Percentiles rank a stretch among this genome's conserved stretches.
These are phyloP conservation scores for Arctopsyche grandis DNA, from an alignment of 1,140 invertebrate species.

Conservation along the genomic window DNA sequence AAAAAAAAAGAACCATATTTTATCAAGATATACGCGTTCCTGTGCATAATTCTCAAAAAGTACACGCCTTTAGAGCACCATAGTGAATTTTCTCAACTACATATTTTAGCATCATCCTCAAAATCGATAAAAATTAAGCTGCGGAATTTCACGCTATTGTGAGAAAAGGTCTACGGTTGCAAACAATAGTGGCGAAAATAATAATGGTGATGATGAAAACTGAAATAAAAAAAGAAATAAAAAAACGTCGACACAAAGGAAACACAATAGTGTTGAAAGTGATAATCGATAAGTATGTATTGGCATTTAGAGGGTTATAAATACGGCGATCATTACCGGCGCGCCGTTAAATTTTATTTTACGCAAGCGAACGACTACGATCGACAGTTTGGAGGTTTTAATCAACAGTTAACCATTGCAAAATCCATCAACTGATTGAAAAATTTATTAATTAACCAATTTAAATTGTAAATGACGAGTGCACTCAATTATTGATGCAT, in stretches of 20 bases:
- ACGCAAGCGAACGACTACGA: background rate
- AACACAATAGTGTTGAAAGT: background rate
- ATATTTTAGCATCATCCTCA: no score
- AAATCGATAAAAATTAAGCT: no score
- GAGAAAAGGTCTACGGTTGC: background rate
- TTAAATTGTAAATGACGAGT: no score
- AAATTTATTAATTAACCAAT: no score
- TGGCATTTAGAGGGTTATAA: slow-evolving; percentile 26
- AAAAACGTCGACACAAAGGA: background rate
- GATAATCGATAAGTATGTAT: background rate
- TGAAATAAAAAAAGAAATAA: background rate
- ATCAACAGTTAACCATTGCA: background rate
- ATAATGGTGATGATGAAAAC: background rate
- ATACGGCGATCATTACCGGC: slow-evolving; percentile 4
- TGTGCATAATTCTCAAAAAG: no score
- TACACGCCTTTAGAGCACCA: no score
- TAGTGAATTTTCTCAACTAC: no score
- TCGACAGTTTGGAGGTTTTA: background rate
- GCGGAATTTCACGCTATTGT: background rate
- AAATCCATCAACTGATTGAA: no score
- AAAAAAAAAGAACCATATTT: no score
- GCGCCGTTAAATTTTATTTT: slow-evolving; percentile 7
- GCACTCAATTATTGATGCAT: no score
- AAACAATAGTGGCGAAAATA: background rate
- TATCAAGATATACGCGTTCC: no score